A percentile compares a stretch with the other conserved stretches of the same genome.
Conservation (phyloP, 1,140 invertebrate species). For the Zaprionus capensis region DNA sequence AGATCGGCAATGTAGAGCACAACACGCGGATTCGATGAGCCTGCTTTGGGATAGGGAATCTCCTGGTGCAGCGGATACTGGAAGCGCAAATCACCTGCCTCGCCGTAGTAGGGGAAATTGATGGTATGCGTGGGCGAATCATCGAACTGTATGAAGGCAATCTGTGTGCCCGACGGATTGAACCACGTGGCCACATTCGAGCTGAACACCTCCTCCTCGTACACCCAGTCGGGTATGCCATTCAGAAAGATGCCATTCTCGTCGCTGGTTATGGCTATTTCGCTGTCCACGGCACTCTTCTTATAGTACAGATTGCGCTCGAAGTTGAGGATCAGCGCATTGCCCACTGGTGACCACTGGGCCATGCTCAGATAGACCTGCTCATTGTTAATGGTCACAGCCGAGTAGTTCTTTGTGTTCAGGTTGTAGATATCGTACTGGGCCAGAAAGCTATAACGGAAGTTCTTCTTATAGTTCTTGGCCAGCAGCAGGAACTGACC, state of each 20-base stretch:
- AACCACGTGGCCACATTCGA: slow-evolving; percentile 95
- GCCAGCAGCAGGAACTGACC: slow-evolving; percentile 67
- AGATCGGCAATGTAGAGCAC: slow-evolving; percentile 71
- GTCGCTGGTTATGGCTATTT: slow-evolving; percentile 87
- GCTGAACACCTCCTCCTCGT: slow-evolving; percentile 95
- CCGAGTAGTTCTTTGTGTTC: slow-evolving; percentile 81
- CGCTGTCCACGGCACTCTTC: slow-evolving; percentile 71
- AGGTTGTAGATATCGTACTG: slow-evolving; percentile 86
- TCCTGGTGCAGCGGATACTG: slow-evolving; percentile 89
- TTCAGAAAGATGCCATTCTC: slow-evolving; percentile 89
- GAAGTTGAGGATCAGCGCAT: slow-evolving; percentile 89
- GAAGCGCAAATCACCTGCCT: slow-evolving; percentile 87
- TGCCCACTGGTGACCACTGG: slow-evolving; percentile 84
- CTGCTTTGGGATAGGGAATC: slow-evolving; percentile 94
- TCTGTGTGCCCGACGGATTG: slow-evolving; percentile 90
- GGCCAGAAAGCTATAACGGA: slow-evolving; percentile 87
- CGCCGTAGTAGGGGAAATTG: slow-evolving; percentile 88
- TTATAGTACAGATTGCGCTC: slow-evolving; percentile 93
- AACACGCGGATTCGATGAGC: slow-evolving; percentile 84
- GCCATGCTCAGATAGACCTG: slow-evolving; percentile 63
- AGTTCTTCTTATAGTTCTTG: slow-evolving; percentile 85
- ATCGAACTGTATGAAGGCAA: slow-evolving; percentile 94
- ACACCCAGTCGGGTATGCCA: slow-evolving; percentile 91
- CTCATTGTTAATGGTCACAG: slow-evolving; percentile 60
- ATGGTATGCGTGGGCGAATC: slow-evolving; percentile 89